A percentile compares a stretch with the other conserved stretches of the same genome.
phyloP scores from a whole-genome alignment of 2,888 invertebrate genomes.

The Conomelus anceps region DNA sequence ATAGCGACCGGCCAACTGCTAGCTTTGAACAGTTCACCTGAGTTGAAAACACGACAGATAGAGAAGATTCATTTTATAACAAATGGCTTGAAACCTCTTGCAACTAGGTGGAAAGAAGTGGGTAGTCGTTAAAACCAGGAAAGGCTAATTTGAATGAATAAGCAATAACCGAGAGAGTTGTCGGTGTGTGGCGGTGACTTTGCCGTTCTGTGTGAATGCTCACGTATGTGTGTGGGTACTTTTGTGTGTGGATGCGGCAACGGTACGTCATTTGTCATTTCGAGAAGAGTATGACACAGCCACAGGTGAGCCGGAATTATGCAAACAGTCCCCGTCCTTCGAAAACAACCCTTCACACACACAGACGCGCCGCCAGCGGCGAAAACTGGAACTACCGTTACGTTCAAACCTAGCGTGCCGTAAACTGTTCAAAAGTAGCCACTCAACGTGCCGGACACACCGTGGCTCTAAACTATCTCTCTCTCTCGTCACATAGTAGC shows the following conservation, averaged over 20 bases:
- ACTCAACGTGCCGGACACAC: neutral
- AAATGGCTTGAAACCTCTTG: neutral
- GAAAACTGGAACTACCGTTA: neutral
- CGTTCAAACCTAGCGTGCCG: neutral
- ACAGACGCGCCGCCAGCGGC: neutral
- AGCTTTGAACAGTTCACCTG: neutral
- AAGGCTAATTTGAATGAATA: neutral
- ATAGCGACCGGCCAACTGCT: neutral
- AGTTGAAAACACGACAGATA: neutral
- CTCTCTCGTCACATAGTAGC: neutral
- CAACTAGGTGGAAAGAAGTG: neutral
- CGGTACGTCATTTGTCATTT: neutral
- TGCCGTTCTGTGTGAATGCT: too few species aligned
- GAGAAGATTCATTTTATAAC: neutral
- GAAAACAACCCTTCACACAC: neutral
- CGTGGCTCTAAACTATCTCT: neutral
- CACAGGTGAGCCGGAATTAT: neutral
- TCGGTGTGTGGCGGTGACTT: neutral
- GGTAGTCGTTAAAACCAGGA: neutral
- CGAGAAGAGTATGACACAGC: neutral
- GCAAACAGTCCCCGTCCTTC: neutral
- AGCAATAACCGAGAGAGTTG: neutral
- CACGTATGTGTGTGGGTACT: too few species aligned
- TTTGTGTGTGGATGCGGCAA: too few species aligned
- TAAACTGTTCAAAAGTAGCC: neutral